Conservation (phyloP, 2,113 vertebrate species). For the Entosphenus tridentatus region DNA sequence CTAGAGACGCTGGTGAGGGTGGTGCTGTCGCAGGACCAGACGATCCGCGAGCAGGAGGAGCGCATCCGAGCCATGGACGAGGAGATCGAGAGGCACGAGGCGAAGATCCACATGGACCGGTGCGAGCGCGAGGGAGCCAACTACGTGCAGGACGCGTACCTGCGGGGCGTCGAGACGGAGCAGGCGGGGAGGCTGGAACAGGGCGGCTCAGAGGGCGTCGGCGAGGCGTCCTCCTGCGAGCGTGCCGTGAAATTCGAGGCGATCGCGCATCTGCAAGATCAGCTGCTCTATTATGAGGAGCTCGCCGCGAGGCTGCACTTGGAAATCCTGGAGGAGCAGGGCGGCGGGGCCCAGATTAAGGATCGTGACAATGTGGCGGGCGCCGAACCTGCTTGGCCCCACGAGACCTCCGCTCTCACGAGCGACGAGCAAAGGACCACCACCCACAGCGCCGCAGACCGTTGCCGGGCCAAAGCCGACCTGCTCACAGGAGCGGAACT, state of each 20-base stretch:
- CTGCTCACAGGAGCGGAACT: too few relatives aligned
- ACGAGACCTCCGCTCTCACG: too few relatives aligned
- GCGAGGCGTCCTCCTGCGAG: constrained; percentile 13
- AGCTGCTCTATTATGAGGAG: constrained; percentile 41
- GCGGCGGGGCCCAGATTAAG: constrained; percentile 15
- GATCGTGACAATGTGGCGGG: too few relatives aligned
- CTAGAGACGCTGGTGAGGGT: constrained; percentile 73
- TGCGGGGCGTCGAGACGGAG: constrained; percentile 24
- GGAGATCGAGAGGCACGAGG: constrained; percentile 58
- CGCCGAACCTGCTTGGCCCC: too few relatives aligned
- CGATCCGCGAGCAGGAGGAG: constrained; percentile 63
- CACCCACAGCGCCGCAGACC: too few relatives aligned
- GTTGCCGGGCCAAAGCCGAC: too few relatives aligned
- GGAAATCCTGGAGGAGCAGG: constrained; percentile 64
- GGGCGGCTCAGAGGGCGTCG: neutral
- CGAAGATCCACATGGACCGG: constrained; percentile 48
- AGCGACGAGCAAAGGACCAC: too few relatives aligned
- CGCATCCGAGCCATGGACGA: constrained; percentile 54
- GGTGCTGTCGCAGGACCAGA: constrained; percentile 79
- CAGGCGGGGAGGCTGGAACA: constrained; percentile 7
- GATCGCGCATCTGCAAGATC: constrained; percentile 37
- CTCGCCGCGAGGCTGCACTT: constrained; percentile 32
- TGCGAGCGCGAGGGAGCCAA: constrained; percentile 52
- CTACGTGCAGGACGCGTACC: constrained; percentile 78
- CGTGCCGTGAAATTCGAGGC: constrained; percentile 29